phyloP scores from a whole-genome alignment of 2,888 invertebrate genomes.

The Falcaria lacertinaria region DNA sequence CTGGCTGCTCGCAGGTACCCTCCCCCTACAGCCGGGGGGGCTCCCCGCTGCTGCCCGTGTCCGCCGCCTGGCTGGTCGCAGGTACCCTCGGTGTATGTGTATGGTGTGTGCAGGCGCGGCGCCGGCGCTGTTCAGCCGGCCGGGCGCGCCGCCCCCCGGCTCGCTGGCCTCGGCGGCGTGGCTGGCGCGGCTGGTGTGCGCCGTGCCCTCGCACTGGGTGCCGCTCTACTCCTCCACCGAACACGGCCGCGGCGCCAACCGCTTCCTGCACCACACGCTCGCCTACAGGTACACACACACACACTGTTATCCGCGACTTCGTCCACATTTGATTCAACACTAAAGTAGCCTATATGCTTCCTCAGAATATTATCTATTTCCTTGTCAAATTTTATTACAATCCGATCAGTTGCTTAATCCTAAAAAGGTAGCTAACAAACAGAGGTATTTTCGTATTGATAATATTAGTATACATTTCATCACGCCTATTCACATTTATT shows the following conservation, averaged over 20 bases:
- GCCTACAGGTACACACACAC: conserved; percentile 76
- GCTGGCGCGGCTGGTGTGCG: conserved; percentile 82
- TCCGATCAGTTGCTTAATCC: too few species aligned
- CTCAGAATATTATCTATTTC: too few species aligned
- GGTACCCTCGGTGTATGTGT: too few species aligned
- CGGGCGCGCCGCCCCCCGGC: conserved; percentile 42
- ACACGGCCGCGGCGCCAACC: conserved; percentile 92
- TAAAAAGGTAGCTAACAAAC: too few species aligned
- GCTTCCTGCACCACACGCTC: conserved; percentile 92
- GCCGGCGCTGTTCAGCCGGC: conserved; percentile 73
- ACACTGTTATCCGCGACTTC: too few species aligned
- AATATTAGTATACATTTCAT: too few species aligned
- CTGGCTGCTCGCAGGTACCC: too few species aligned
- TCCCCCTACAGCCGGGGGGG: conserved; percentile 42
- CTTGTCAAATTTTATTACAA: too few species aligned
- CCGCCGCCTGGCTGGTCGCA: conserved; percentile 86
- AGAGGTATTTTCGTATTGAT: too few species aligned
- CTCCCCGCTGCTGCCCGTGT: conserved; percentile 76
- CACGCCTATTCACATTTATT: too few species aligned
- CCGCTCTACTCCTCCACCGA: conserved; percentile 90
- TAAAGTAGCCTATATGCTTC: too few species aligned
- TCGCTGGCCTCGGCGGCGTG: conserved; percentile 76
- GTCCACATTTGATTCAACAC: too few species aligned
- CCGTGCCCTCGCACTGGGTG: conserved; percentile 90
- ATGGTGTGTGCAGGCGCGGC: conserved; percentile 59